phyloP scores from a whole-genome alignment of 2,888 invertebrate genomes.

The Scaptomyza parva region DNA sequence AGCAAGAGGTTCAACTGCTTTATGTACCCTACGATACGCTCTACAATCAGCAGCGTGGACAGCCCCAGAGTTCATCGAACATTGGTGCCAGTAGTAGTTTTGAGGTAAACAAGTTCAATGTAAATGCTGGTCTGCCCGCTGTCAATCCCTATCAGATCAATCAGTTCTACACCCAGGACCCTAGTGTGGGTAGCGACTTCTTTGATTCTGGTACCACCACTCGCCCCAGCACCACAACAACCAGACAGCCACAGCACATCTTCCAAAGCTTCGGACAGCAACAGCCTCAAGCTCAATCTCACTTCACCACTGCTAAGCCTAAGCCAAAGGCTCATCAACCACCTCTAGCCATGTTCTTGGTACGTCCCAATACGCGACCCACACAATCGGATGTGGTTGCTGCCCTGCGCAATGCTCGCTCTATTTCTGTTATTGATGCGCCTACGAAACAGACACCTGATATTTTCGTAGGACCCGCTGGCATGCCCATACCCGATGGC shows the following conservation, averaged over 20 bases:
- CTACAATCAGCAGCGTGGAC: conserved; percentile 85
- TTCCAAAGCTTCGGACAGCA: conserved; percentile 84
- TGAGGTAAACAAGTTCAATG: conserved; percentile 79
- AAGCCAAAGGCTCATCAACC: conserved; percentile 92
- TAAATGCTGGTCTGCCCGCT: conserved; percentile 77
- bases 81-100: conserved; percentile 59
- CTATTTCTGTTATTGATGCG: conserved; percentile 91
- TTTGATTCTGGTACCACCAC: conserved; percentile 78
- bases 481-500: conserved; percentile 89
- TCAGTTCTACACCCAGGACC: conserved; percentile 84
- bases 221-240: conserved; percentile 76
- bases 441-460: conserved; percentile 89
- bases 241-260: conserved; percentile 73
- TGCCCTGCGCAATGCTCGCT: conserved; percentile 89
- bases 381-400: conserved; percentile 90
- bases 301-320: conserved; percentile 86
- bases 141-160: conserved; percentile 85
- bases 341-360: conserved; percentile 92
- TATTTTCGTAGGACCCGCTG: conserved; percentile 93
- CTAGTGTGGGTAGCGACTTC: conserved; percentile 67
- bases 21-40: conserved; percentile 93
- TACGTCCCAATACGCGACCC: conserved; percentile 84
- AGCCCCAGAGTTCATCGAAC: conserved; percentile 39
- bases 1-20: conserved; percentile 90
- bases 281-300: conserved; percentile 69